Conservation (phyloP, 1,140 invertebrate species). For the Chelonus insularis region DNA sequence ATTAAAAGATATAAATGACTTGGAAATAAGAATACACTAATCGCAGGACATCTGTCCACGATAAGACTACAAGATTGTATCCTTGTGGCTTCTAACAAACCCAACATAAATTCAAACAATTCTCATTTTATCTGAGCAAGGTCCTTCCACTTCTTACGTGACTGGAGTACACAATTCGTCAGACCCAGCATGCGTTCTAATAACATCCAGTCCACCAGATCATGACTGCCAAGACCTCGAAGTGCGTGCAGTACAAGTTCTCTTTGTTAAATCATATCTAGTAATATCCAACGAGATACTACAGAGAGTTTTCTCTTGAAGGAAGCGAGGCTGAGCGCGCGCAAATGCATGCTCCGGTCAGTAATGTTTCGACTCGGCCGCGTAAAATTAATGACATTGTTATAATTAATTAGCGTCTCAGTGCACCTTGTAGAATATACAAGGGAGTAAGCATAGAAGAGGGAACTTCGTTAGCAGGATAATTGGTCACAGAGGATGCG, state of each 20-base stretch:
- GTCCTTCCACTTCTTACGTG: slow-evolving; percentile 8
- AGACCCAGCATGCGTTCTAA: slow-evolving; percentile 17
- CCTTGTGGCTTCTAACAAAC: slow-evolving; percentile 12
- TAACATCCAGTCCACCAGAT: slow-evolving; percentile 3
- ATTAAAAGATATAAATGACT: neutral
- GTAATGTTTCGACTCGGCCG: slow-evolving; percentile 56
- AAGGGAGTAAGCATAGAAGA: slow-evolving; percentile 1
- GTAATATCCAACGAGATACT: neutral
- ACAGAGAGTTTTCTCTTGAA: too few species aligned
- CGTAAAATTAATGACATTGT: slow-evolving; percentile 60
- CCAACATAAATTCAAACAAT: slow-evolving; percentile 20
- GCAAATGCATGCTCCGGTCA: slow-evolving; percentile 40
- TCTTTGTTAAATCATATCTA: neutral
- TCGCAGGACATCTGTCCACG: slow-evolving; percentile 11
- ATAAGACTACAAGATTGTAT: slow-evolving; percentile 18
- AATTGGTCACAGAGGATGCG: slow-evolving; percentile 61
- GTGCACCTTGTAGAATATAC: slow-evolving; percentile 18
- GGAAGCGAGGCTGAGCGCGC: slow-evolving; percentile 35
- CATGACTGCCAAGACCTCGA: slow-evolving; percentile 13
- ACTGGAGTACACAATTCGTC: neutral
- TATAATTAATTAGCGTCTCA: slow-evolving; percentile 56
- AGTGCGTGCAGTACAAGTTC: slow-evolving; percentile 3
- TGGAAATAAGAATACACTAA: slow-evolving; percentile 8
- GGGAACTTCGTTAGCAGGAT: slow-evolving; percentile 56
- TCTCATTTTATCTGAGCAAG: slow-evolving; percentile 22